Percentiles rank a stretch among this genome's conserved stretches.
Evolutionary conservation across 1,140 invertebrate genomes (phyloP).

Genomic region (Drosophila ogumai): DNA sequence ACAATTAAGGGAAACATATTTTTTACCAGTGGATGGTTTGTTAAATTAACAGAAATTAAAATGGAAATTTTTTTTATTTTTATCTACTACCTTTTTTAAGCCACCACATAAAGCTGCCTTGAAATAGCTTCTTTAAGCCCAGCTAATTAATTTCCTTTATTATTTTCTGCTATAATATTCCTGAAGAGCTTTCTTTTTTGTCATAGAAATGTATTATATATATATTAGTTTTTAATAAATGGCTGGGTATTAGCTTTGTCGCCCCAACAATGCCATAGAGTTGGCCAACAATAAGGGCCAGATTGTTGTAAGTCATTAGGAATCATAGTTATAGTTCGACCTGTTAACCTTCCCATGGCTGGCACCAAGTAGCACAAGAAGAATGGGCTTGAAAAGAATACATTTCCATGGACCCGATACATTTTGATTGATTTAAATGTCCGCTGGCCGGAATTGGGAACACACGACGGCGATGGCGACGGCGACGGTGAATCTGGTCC

Average conservation of each 20-base stretch:
- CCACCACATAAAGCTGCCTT: background rate
- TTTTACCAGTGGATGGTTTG: no score
- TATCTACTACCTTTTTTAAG: no score
- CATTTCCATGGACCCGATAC: slow-evolving; percentile 18
- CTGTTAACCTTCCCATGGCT: slow-evolving; percentile 4
- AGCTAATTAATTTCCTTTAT: background rate
- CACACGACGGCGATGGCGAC: slow-evolving; percentile 12
- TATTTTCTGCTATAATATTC: background rate
- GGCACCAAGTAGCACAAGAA: slow-evolving; percentile 1
- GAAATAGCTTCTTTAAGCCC: background rate
- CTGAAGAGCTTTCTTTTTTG: background rate
- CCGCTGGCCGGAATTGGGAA: slow-evolving; percentile 31
- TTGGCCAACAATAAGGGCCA: background rate
- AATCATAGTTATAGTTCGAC: slow-evolving; percentile 1
- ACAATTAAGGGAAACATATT: no score
- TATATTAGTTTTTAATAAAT: no score
- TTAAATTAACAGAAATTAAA: no score
- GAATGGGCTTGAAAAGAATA: slow-evolving; percentile 29
- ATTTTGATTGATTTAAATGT: slow-evolving; percentile 46
- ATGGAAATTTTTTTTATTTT: no score
- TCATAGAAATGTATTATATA: background rate
- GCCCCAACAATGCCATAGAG: background rate
- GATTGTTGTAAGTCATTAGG: slow-evolving; percentile 3
- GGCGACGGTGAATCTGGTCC: background rate
- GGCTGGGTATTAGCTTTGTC: background rate